Conservation (phyloP, 2,888 invertebrate species). For the Allophyes oxyacanthae region DNA sequence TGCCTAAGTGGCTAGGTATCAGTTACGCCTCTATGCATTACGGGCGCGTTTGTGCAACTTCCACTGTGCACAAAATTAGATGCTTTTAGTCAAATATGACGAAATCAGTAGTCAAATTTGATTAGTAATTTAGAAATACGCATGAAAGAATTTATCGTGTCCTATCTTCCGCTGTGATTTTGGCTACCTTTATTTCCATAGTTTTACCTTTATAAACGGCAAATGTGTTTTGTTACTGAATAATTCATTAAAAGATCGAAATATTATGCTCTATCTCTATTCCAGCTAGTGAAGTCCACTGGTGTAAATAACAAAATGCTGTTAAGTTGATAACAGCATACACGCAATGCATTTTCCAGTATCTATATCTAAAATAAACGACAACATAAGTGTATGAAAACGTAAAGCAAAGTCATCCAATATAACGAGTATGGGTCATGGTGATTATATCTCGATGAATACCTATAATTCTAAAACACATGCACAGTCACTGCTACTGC, state of each 20-base stretch:
- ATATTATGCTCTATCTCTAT: too few relatives aligned
- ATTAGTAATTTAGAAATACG: too few relatives aligned
- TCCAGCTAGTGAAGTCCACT: too few relatives aligned
- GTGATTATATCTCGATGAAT: constrained; percentile 62
- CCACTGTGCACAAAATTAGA: constrained; percentile 29
- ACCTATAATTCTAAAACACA: constrained; percentile 64
- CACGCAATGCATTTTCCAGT: too few relatives aligned
- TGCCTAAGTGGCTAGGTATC: constrained; percentile 60
- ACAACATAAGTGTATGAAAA: constrained; percentile 28
- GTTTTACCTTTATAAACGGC: too few relatives aligned
- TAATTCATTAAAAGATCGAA: too few relatives aligned
- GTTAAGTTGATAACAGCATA: too few relatives aligned
- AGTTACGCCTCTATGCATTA: constrained; percentile 66
- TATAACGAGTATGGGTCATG: constrained; percentile 62
- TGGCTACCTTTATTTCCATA: too few relatives aligned
- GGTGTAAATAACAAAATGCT: too few relatives aligned
- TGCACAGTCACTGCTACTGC: constrained; percentile 45
- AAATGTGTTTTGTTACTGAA: too few relatives aligned
- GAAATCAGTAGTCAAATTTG: constrained; percentile 5
- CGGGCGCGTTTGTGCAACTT: constrained; percentile 51
- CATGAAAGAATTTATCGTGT: too few relatives aligned
- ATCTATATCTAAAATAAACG: constrained; percentile 20
- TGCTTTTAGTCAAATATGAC: constrained; percentile 6
- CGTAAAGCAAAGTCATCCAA: constrained; percentile 63
- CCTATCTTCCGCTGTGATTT: too few relatives aligned